These are phyloP conservation scores for Saccostrea glomerata DNA, from an alignment of 1,140 invertebrate species.

Conservation along the genomic window DNA sequence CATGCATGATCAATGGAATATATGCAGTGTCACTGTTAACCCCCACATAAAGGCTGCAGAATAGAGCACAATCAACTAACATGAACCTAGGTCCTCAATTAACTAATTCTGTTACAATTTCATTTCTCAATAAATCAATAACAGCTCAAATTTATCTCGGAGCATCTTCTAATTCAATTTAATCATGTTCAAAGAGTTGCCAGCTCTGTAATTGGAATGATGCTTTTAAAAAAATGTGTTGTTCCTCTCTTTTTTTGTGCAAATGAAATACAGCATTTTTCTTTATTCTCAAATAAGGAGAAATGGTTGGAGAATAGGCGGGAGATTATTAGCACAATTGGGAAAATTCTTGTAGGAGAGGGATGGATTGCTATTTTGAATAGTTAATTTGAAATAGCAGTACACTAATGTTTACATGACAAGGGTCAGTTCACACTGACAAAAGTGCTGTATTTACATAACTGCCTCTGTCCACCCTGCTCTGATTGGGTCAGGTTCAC, in stretches of 20 bases:
- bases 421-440: slow-evolving; percentile 21
- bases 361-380: not conserved
- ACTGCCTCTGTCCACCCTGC: slow-evolving; percentile 9
- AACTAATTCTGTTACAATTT: not conserved
- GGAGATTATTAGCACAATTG: slow-evolving; percentile 1
- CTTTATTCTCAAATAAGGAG: not conserved
- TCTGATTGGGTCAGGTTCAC: slow-evolving; percentile 20
- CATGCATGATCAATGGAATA: not conserved
- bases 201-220: not conserved
- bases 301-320: not conserved
- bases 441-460: slow-evolving; percentile 18
- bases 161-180: slow-evolving; percentile 32
- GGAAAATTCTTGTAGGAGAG: not conserved
- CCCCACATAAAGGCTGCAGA: not conserved
- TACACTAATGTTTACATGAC: slow-evolving; percentile 13
- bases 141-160: slow-evolving; percentile 9
- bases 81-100: slow-evolving; percentile 4
- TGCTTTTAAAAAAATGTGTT: not conserved
- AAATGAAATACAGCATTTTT: not conserved
- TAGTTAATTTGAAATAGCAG: slow-evolving; percentile 15
- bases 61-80: not conserved
- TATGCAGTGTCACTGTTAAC: not conserved
- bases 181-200: slow-evolving; percentile 28
- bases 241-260: not conserved
- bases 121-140: slow-evolving; percentile 14